These are phyloP conservation scores for Pseudochirops cupreus DNA, from an alignment of 2,797 vertebrate genomes.

Conservation along the genomic window DNA sequence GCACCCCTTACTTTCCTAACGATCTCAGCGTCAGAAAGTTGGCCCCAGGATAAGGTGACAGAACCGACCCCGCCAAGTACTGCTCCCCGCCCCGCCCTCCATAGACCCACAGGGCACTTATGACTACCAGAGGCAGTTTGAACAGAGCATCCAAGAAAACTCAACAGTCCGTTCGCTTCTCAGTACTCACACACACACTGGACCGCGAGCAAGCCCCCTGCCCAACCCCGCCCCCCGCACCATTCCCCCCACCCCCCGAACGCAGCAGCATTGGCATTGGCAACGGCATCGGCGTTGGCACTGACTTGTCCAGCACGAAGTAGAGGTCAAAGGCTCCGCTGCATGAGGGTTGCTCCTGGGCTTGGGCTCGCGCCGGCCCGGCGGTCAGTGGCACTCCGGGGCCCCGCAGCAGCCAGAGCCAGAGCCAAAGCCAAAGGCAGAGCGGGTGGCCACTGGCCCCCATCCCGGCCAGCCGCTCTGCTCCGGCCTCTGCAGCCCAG, in stretches of 20 bases:
- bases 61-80: background rate
- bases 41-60: background rate
- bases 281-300: conserved; percentile 24
- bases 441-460: conserved; percentile 30
- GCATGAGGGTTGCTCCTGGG: conserved; percentile 89
- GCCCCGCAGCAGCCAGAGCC: conserved; percentile 60
- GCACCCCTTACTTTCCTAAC: background rate
- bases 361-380: conserved; percentile 73
- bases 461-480: background rate
- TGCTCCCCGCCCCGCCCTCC: background rate
- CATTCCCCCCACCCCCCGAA: background rate
- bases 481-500: background rate
- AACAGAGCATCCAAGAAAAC: background rate
- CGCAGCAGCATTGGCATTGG: background rate
- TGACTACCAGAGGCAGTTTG: background rate
- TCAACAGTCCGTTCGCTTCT: background rate
- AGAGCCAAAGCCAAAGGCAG: conserved; percentile 59
- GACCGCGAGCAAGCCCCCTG: background rate
- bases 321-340: conserved; percentile 95
- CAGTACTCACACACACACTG: background rate
- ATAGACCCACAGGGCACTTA: background rate
- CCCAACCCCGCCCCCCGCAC: background rate
- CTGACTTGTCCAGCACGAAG: conserved; percentile 95
- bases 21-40: background rate
- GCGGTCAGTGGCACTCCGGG: background rate